phyloP scores from a whole-genome alignment of 2,113 vertebrate genomes.

The Baryphthengus martii region DNA sequence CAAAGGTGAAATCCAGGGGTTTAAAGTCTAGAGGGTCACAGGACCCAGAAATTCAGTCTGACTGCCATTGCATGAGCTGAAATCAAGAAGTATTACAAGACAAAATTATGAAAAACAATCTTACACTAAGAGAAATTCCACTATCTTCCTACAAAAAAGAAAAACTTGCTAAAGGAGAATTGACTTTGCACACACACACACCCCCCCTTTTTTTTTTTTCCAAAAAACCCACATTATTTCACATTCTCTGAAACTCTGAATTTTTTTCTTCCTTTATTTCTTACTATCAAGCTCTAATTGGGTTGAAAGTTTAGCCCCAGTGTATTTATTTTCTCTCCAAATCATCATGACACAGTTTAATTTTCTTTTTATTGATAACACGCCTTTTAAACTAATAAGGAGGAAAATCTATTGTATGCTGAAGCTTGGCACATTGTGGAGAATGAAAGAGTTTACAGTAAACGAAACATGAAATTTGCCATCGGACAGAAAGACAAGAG shows the following conservation, averaged over 20 bases:
- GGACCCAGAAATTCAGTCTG: neutral
- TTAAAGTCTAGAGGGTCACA: neutral
- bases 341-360: neutral
- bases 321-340: neutral
- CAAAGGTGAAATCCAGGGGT: neutral
- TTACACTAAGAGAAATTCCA: neutral
- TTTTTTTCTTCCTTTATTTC: neutral
- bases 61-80: neutral
- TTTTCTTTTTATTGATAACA: constrained; percentile 22
- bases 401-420: neutral
- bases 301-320: neutral
- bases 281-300: neutral
- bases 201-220: neutral
- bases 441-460: neutral
- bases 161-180: neutral
- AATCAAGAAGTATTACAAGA: neutral
- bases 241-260: neutral
- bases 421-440: neutral
- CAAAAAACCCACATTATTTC: neutral
- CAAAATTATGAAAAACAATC: neutral
- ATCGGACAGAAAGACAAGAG: neutral
- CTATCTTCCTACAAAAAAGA: neutral
- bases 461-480: neutral
- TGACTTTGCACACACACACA: too few relatives aligned
- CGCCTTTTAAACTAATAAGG: neutral